Base-by-base conservation (phyloP, 2,797 vertebrate species). In the Acestrorhynchus altus region DNA sequence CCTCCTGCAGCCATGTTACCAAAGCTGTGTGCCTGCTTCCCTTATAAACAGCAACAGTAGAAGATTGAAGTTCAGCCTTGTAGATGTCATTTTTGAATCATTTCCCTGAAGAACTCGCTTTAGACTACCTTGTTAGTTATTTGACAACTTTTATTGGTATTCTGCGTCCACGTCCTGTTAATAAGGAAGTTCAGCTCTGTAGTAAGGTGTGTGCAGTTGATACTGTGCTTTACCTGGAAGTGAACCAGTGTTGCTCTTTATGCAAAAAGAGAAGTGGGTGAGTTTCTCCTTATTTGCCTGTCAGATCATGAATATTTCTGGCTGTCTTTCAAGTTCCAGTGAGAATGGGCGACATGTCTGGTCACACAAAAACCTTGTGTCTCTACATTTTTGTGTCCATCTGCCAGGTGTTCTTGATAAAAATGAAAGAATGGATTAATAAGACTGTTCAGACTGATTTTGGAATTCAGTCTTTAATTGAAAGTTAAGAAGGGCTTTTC, bases 211-310 rank as follows among this genome's bases (percentile, higher is more conserved):
- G 52, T 28, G 46, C 16, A 52, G 9, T 0, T 4, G n/a, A 31
- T 26, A 16, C 40, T 4, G 10, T 54, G 22, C 1, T 8, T 67
- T 51, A 73, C 20, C 61, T 82, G 52, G 28, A 61, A 42, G 35
- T 51, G 39, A 16, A 4, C 10, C 54, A 39, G 11, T 18, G 59
- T 16, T 54, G 64, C 70, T 56, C 57, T 18, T 28, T 80, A 80
- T 83, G 78, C 74, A 80, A 83, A 83, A 44, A 15, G 42, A 70
- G 56, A 59, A 54, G 69, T 12, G 24, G 51, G 67, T 26, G 22
- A 65, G 63, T 79, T 73, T 77, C 70, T 59, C 20, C 28, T 74
- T 42, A 83, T 83, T 83, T 83, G 78, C 78, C 60, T 83, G 59
- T 70, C 47, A 73, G 44, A 15, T 65, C 52, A 70, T 65, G 11